phyloP scores from a whole-genome alignment of 2,113 vertebrate species.

The Poeciliopsis turrubarensis region DNA sequence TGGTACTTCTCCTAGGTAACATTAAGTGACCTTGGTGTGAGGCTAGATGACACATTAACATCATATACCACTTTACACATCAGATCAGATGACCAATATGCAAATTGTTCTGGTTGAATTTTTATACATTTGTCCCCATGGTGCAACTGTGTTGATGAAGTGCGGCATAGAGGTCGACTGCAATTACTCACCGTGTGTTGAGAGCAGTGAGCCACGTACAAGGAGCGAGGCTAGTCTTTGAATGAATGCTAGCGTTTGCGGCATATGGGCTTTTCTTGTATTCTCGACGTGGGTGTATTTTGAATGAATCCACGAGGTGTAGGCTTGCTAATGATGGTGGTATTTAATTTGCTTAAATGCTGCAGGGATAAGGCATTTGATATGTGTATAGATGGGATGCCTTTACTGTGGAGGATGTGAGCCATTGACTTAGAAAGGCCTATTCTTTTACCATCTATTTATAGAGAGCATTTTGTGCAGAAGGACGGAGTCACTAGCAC shows the following conservation, averaged over 20 bases:
- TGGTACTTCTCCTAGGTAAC: conserved; percentile 51
- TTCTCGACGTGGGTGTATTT: conserved; percentile 68
- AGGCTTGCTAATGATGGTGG: conserved; percentile 70
- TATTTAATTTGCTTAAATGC: conserved; percentile 80
- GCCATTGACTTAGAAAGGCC: conserved; percentile 36
- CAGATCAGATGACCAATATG: conserved; percentile 71
- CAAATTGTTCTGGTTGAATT: conserved; percentile 74
- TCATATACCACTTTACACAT: conserved; percentile 56
- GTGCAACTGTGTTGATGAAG: conserved; percentile 74
- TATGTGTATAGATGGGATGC: conserved; percentile 67
- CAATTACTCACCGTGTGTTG: conserved; percentile 74
- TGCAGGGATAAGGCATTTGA: conserved; percentile 66
- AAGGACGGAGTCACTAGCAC: conserved; percentile 62
- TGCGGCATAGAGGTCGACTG: conserved; percentile 72
- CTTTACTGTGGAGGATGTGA: conserved; percentile 52
- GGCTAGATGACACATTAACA: conserved; percentile 61
- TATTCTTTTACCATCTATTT: conserved; percentile 61
- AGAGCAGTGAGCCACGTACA: conserved; percentile 66
- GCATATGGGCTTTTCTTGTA: conserved; percentile 62
- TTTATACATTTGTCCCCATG: conserved; percentile 71
- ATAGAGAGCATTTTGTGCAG: conserved; percentile 61
- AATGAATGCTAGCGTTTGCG: conserved; percentile 74
- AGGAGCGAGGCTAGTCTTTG: conserved; percentile 70
- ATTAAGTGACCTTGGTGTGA: conserved; percentile 66
- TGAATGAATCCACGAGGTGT: conserved; percentile 59